These are phyloP conservation scores for Periophthalmus magnuspinnatus DNA, from an alignment of 2,797 vertebrate genomes.

Conservation along the genomic window DNA sequence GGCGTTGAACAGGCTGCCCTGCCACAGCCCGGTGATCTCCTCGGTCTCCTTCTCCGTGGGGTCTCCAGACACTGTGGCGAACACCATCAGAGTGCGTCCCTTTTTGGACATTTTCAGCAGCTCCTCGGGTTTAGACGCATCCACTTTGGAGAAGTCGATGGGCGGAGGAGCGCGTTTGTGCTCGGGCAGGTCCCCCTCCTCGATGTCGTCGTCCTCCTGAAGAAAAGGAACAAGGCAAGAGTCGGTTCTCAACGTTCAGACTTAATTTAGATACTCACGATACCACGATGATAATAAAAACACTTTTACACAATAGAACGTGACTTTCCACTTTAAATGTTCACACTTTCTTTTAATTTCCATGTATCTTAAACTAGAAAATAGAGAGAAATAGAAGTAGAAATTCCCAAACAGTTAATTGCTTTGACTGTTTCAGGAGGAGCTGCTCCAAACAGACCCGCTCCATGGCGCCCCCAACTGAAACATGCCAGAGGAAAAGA, in stretches of 20 bases:
- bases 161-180: constrained; percentile 88
- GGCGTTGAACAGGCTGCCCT: constrained; percentile 94
- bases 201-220: constrained; percentile 94
- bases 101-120: constrained; percentile 94
- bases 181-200: constrained; percentile 94
- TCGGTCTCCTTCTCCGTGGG: constrained; percentile 96
- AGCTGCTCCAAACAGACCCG: too few relatives aligned
- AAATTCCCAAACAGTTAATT: too few relatives aligned
- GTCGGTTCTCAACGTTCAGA: too few relatives aligned
- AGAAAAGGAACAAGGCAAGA: background rate
- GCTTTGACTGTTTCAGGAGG: too few relatives aligned
- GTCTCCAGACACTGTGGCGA: constrained; percentile 87
- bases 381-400: too few relatives aligned
- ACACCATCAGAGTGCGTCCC: constrained; percentile 96
- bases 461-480: too few relatives aligned
- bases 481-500: too few relatives aligned
- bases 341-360: too few relatives aligned
- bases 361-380: too few relatives aligned
- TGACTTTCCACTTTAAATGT: too few relatives aligned
- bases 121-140: constrained; percentile 89
- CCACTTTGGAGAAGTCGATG: constrained; percentile 90
- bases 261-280: too few relatives aligned
- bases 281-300: background rate
- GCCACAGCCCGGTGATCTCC: constrained; percentile 92
- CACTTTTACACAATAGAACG: too few relatives aligned